Conservation (phyloP, 2,888 invertebrate genomes). For the Axea sp. region DNA sequence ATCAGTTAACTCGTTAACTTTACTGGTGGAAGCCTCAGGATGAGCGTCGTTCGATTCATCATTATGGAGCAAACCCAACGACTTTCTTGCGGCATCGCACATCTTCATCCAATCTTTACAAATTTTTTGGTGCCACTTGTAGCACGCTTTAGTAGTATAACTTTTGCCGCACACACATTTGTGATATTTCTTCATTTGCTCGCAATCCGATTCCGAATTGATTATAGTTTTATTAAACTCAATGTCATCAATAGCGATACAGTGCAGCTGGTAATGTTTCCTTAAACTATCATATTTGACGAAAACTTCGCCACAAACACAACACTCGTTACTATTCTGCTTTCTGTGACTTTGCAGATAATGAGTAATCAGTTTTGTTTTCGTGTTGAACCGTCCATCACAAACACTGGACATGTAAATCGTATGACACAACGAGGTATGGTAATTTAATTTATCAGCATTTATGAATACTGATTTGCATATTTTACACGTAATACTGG, state of each 20-base stretch:
- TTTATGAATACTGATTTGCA: conserved; percentile 16
- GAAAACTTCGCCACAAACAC: conserved; percentile 35
- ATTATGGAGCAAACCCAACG: conserved; percentile 16
- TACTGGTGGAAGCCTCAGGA: not conserved
- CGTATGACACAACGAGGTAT: conserved; percentile 22
- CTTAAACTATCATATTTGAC: not conserved
- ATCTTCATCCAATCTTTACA: conserved; percentile 44
- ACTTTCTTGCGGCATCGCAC: conserved; percentile 18
- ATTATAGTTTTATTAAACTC: conserved; percentile 7
- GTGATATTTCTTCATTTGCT: conserved; percentile 8
- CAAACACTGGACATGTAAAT: conserved; percentile 51
- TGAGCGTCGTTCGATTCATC: not conserved
- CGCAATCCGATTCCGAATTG: conserved; percentile 14
- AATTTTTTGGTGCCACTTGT: conserved; percentile 41
- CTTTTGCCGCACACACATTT: conserved; percentile 45
- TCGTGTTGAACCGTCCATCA: conserved; percentile 19
- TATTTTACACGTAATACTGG: conserved; percentile 14
- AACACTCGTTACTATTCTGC: conserved; percentile 8
- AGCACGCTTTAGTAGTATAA: conserved; percentile 18
- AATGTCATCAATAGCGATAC: conserved; percentile 40
- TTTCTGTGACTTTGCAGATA: conserved; percentile 28
- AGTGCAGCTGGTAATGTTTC: conserved; percentile 52
- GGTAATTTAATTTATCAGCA: conserved; percentile 15
- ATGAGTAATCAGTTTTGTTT: conserved; percentile 33
- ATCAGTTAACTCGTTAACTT: not conserved